phyloP scores from a whole-genome alignment of 92 coral and sea anemone species.

The Meandrina meandrites region DNA sequence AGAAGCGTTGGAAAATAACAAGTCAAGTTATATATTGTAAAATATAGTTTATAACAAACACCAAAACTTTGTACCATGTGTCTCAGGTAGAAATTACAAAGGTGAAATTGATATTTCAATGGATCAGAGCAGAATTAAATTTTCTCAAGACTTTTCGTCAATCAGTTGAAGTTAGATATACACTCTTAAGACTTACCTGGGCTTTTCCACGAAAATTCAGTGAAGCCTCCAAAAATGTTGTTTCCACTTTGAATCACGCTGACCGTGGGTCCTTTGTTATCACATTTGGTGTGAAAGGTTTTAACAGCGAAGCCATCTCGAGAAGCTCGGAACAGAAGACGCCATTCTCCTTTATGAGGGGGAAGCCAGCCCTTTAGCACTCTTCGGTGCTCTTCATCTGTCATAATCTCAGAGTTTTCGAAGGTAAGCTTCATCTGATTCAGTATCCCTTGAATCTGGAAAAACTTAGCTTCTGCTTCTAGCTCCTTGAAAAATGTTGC shows the following conservation, averaged over 20 bases:
- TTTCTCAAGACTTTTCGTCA: too few relatives aligned
- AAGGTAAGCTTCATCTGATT: constrained; percentile 24
- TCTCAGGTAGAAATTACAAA: too few relatives aligned
- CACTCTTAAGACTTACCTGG: not conserved
- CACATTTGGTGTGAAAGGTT: constrained; percentile 57
- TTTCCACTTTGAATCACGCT: constrained; percentile 45
- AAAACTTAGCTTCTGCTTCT: constrained; percentile 69
- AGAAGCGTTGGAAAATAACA: too few relatives aligned
- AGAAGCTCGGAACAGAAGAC: constrained; percentile 57
- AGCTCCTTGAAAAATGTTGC: constrained; percentile 44
- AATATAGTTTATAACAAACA: too few relatives aligned
- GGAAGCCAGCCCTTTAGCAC: not conserved
- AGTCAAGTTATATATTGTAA: too few relatives aligned
- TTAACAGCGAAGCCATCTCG: constrained; percentile 45
- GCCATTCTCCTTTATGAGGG: constrained; percentile 1
- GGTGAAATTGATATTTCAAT: too few relatives aligned
- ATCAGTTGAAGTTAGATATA: too few relatives aligned
- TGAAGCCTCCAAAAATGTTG: constrained; percentile 58
- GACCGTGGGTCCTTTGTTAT: constrained; percentile 62
- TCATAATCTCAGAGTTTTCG: not conserved
- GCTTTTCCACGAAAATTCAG: constrained; percentile 48
- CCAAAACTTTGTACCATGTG: too few relatives aligned
- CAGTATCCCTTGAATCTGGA: constrained; percentile 62
- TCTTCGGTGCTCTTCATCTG: not conserved
- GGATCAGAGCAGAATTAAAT: too few relatives aligned